Percentiles rank a stretch among this genome's conserved stretches.
Conservation (phyloP, 2,888 invertebrate species). For the Gymnosoma rotundatum region DNA sequence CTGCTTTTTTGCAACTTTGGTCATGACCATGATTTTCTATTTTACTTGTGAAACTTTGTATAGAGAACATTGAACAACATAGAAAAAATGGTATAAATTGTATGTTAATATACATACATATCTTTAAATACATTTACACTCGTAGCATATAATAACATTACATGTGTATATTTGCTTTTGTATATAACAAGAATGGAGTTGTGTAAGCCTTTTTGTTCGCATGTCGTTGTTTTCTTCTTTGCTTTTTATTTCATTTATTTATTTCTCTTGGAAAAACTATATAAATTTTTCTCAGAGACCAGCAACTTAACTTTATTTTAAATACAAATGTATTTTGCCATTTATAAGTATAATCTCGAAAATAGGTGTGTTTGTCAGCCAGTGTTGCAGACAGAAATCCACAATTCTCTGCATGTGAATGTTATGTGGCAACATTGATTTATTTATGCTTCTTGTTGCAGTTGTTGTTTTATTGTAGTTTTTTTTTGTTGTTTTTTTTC, state of each 20-base stretch:
- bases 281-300: constrained; percentile 51
- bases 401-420: constrained; percentile 16
- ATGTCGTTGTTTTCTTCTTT: constrained; percentile 6
- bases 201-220: constrained; percentile 21
- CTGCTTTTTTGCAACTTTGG: constrained; percentile 51
- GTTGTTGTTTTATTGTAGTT: constrained; percentile 1
- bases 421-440: constrained; percentile 41
- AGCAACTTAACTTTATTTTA: constrained; percentile 6
- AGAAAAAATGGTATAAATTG: not conserved
- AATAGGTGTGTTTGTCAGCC: constrained; percentile 64
- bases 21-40: constrained; percentile 69
- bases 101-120: not conserved
- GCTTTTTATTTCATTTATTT: constrained; percentile 10
- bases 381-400: constrained; percentile 39
- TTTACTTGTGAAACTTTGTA: constrained; percentile 22
- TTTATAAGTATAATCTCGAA: not conserved
- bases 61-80: constrained; percentile 19
- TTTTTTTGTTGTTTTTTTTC: constrained; percentile 4
- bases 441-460: not conserved
- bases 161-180: not conserved
- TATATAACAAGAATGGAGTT: constrained; percentile 34
- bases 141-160: not conserved
- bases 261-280: constrained; percentile 45
- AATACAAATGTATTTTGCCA: not conserved
- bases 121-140: not conserved